A percentile compares a stretch with the other conserved stretches of the same genome.
Evolutionary conservation across 2,888 invertebrate species (phyloP).

Genomic region (Lumbricus terrestris): DNA sequence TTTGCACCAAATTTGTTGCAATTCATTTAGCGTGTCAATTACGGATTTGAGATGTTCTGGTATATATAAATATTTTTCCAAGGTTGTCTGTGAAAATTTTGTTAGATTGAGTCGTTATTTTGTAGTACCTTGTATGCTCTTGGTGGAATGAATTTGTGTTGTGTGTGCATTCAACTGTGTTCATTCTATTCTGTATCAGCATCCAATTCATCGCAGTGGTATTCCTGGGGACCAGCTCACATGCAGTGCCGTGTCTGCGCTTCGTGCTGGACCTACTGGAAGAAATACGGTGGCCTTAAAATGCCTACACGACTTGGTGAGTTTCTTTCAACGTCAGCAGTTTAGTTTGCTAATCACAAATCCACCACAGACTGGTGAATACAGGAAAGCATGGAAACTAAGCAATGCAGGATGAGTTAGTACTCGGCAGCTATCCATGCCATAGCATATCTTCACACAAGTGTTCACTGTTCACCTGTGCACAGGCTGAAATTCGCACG

Average conservation of each 20-base stretch:
- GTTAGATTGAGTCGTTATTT: neutral
- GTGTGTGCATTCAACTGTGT: neutral
- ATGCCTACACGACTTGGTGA: slow-evolving; percentile 52
- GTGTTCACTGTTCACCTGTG: too few relatives aligned
- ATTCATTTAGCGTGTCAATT: neutral
- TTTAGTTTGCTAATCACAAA: neutral
- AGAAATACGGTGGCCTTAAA: slow-evolving; percentile 95
- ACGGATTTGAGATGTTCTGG: neutral
- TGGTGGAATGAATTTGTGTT: neutral
- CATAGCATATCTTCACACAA: too few relatives aligned
- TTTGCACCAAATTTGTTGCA: neutral
- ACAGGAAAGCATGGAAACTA: neutral
- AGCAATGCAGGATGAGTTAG: neutral
- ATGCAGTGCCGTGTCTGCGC: slow-evolving; percentile 90
- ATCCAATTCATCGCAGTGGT: slow-evolving; percentile 80
- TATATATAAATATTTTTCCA: too few relatives aligned
- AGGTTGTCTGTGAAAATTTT: neutral
- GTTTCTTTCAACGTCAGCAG: neutral
- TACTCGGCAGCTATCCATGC: too few relatives aligned
- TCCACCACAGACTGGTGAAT: neutral
- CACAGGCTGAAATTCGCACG: neutral
- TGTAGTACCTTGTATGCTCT: neutral
- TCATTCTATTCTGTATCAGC: slow-evolving; percentile 41
- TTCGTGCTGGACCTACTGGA: slow-evolving; percentile 95
- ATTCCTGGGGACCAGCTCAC: slow-evolving; percentile 90